Base-by-base conservation (phyloP, 2,888 invertebrate species). In the Agelastica alni region DNA sequence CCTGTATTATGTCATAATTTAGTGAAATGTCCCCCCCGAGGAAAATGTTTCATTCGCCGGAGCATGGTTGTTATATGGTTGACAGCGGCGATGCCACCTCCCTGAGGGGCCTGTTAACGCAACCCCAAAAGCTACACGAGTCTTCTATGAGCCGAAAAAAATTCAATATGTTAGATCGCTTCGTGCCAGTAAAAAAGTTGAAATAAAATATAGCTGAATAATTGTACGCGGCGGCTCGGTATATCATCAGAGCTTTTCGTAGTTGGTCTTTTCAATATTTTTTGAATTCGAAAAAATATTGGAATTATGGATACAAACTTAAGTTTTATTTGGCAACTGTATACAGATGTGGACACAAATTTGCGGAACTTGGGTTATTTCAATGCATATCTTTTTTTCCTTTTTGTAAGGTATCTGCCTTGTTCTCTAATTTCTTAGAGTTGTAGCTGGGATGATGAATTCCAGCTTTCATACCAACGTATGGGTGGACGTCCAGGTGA, bases 1-100 rank as follows among this genome's bases (percentile, higher is more conserved):
- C 61, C 61, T 41, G 44, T 53, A 52, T 55, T 59, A 39, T 47
- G 56, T 59, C 51, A 59, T 61, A 61, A 61, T 61, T 59, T 55
- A 55, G 51, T 49, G 49, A 52, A 54, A 61, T 53, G 52, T 53
- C 41, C 34, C 61, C 52, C 61, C 13, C 20, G 59, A 59, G 61
- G 45, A 34, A 45, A 18, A 57, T 59, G 51, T 43, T 54, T 61
- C 59, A 61, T 55, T 28, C 55, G 20, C n/a, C 14, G 17, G 9
- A 41, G 30, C 39, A 43, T 39, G 34, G 41, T 47, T 56, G 37
- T 56, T 44, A 51, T 54, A 43, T 47, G 44, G 46, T 49, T 54
- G 55, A 59, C 56, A 48, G 46, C 36, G 30, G 54, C 41, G 47
- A 44, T 34, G 20, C 36, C 37, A 30, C 32, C 51, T 59, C 59